Percentiles rank a stretch among this genome's conserved stretches.
These are phyloP conservation scores for Macropodus opercularis DNA, from an alignment of 2,797 vertebrate genomes.

Conservation along the genomic window DNA sequence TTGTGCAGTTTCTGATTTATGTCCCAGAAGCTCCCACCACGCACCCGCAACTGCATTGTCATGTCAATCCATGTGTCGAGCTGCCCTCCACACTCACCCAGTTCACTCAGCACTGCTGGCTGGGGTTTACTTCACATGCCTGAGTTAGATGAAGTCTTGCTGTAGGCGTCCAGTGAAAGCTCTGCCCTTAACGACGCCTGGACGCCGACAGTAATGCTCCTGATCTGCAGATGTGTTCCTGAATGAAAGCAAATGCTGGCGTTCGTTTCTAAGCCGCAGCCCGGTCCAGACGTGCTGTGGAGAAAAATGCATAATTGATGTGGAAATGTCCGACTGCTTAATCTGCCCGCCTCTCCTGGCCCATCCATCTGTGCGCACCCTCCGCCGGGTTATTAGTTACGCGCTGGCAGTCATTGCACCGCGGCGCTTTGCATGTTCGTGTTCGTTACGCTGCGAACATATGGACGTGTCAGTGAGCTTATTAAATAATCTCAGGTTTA, in stretches of 20 bases:
- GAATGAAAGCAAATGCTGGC: conserved; percentile 6
- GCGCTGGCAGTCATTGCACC: background rate
- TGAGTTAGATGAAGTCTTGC: too few relatives aligned
- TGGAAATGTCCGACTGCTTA: conserved; percentile 48
- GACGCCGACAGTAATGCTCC: too few relatives aligned
- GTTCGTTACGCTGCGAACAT: background rate
- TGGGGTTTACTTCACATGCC: too few relatives aligned
- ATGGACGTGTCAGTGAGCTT: background rate
- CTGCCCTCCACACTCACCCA: too few relatives aligned
- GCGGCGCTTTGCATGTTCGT: background rate
- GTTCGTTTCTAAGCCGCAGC: conserved; percentile 67
- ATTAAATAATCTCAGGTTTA: conserved; percentile 17
- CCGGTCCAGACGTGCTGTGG: conserved; percentile 29
- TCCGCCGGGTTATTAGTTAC: conserved; percentile 14
- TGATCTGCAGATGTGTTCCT: too few relatives aligned
- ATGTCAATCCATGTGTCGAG: too few relatives aligned
- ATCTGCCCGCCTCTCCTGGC: conserved; percentile 22
- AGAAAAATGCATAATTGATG: conserved; percentile 70
- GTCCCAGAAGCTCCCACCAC: background rate
- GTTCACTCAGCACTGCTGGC: background rate
- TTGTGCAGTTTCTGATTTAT: too few relatives aligned
- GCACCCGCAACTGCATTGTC: background rate
- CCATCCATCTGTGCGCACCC: background rate
- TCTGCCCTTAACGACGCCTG: background rate
- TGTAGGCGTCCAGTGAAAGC: background rate